Conservation (phyloP, 2,113 vertebrate species). For the Pungitius pungitius region DNA sequence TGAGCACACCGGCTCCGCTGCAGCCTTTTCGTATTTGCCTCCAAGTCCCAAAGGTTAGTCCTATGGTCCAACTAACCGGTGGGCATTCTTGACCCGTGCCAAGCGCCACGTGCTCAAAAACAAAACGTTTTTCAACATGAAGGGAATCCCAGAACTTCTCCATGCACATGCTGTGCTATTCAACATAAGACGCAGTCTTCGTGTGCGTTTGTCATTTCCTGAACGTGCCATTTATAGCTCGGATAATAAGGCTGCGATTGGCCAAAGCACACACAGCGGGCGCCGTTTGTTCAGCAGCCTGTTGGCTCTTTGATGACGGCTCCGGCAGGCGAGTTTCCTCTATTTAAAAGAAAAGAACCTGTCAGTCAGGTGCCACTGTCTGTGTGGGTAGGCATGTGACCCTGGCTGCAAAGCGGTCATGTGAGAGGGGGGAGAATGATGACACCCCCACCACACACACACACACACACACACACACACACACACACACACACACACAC, state of each 20-base stretch:
- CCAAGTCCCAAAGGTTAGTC: not conserved
- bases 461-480: not conserved
- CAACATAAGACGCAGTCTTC: conserved; percentile 18
- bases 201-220: conserved; percentile 58
- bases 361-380: conserved; percentile 58
- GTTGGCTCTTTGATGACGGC: conserved; percentile 57
- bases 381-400: conserved; percentile 60
- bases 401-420: conserved; percentile 43
- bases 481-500: not conserved
- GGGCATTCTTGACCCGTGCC: not conserved
- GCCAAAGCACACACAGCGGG: conserved; percentile 22
- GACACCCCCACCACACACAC: not conserved
- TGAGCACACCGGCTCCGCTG: not conserved
- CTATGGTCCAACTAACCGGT: not conserved
- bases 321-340: conserved; percentile 54
- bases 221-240: conserved; percentile 50
- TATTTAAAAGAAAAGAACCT: conserved; percentile 16
- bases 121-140: not conserved
- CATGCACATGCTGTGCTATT: conserved; percentile 8
- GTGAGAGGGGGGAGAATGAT: conserved; percentile 47
- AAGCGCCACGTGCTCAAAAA: not conserved
- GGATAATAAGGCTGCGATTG: conserved; percentile 49
- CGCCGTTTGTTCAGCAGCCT: conserved; percentile 40
- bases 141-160: conserved; percentile 10
- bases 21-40: not conserved